Evolutionary conservation across 1,140 invertebrate genomes (phyloP).

Genomic region (Drosophila leontia): DNA sequence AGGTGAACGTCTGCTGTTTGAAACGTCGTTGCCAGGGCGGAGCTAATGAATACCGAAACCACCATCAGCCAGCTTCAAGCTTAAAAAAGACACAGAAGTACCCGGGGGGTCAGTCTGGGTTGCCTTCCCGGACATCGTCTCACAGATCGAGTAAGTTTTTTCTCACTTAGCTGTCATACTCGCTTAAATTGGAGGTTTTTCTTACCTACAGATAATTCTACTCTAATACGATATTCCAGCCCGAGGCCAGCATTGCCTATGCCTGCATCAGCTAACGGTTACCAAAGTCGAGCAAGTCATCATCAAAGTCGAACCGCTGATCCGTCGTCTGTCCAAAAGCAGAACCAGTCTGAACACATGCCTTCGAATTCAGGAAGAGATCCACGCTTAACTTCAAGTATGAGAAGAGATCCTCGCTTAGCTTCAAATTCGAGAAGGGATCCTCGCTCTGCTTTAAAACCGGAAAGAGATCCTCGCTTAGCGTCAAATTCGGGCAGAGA

Average conservation of each 20-base stretch:
- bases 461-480: not conserved
- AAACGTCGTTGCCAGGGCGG: slow-evolving; percentile 25
- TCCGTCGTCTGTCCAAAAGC: not conserved
- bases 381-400: not conserved
- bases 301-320: not conserved
- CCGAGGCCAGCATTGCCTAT: no score
- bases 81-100: not conserved
- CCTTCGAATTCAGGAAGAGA: no score
- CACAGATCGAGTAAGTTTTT: slow-evolving; percentile 9
- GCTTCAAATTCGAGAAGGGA: not conserved
- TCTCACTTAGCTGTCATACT: not conserved
- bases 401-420: not conserved
- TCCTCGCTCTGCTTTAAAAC: not conserved
- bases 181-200: not conserved
- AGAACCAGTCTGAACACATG: not conserved
- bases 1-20: slow-evolving; percentile 12
- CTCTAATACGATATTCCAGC: not conserved
- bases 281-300: not conserved
- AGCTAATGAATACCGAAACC: not conserved
- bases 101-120: not conserved
- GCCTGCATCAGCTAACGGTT: no score
- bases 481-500: not conserved
- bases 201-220: not conserved
- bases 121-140: not conserved
- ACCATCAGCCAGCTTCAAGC: not conserved